Percentiles rank a stretch among this genome's conserved stretches.
These are phyloP conservation scores for Parnassius apollo DNA, from an alignment of 2,888 invertebrate genomes.

Conservation along the genomic window DNA sequence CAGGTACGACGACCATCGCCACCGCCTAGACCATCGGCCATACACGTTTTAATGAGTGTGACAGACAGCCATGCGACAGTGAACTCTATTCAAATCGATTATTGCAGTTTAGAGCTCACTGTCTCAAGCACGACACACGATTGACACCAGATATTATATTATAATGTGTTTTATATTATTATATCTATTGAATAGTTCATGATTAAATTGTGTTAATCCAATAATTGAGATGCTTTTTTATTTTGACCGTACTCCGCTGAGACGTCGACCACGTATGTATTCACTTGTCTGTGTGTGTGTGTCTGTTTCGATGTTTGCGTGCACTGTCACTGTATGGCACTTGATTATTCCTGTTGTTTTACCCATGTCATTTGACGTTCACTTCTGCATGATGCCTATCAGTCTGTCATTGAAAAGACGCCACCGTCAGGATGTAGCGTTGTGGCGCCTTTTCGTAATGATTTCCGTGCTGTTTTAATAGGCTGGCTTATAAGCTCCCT, in stretches of 20 bases:
- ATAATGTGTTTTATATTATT: conserved; percentile 80
- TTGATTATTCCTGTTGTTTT: conserved; percentile 50
- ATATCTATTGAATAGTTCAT: conserved; percentile 76
- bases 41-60: conserved; percentile 68
- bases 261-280: conserved; percentile 80
- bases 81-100: conserved; percentile 48
- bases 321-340: conserved; percentile 76
- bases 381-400: conserved; percentile 70
- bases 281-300: conserved; percentile 75
- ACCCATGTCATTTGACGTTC: conserved; percentile 64
- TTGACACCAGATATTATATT: conserved; percentile 73
- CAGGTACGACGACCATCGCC: conserved; percentile 73
- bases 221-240: conserved; percentile 80
- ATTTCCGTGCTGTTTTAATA: conserved; percentile 18
- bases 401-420: conserved; percentile 45
- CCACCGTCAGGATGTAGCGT: conserved; percentile 35
- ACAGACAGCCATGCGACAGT: conserved; percentile 70
- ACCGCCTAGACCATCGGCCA: conserved; percentile 73
- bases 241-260: conserved; percentile 79
- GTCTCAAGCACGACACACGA: conserved; percentile 74
- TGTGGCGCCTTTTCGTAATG: conserved; percentile 30
- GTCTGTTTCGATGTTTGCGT: conserved; percentile 79
- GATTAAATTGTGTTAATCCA: conserved; percentile 81
- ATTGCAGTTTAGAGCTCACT: conserved; percentile 61
- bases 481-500: conserved; percentile 19